A percentile compares a stretch with the other conserved stretches of the same genome.
These are phyloP conservation scores for Matsumurasca onukii DNA, from an alignment of 1,140 invertebrate genomes.

Conservation along the genomic window DNA sequence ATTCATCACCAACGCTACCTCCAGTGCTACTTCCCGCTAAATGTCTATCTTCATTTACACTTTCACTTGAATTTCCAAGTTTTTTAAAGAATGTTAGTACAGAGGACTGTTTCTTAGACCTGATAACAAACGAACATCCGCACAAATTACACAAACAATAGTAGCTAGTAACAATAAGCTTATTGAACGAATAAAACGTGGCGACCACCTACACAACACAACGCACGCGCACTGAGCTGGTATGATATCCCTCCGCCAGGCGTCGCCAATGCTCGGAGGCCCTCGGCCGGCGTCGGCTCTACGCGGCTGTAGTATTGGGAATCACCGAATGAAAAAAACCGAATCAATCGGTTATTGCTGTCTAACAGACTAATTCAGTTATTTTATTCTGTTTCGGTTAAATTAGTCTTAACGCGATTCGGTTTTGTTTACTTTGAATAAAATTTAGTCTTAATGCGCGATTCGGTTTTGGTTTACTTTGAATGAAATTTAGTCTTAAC, in stretches of 20 bases:
- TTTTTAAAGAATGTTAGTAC: not conserved
- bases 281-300: not conserved
- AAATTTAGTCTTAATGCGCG: too few species aligned
- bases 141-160: not conserved
- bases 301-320: too few species aligned
- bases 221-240: not conserved
- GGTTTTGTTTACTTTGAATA: too few species aligned
- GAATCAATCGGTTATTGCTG: too few species aligned
- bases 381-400: too few species aligned
- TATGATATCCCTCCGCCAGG: not conserved
- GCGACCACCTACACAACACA: not conserved
- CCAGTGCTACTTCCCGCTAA: not conserved
- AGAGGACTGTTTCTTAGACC: not conserved
- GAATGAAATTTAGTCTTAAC: too few species aligned
- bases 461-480: too few species aligned
- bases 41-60: conserved; percentile 1
- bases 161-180: not conserved
- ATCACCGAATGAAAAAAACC: too few species aligned
- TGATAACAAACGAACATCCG: not conserved
- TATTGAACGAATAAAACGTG: not conserved
- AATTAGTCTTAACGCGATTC: too few species aligned
- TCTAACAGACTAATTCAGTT: too few species aligned
- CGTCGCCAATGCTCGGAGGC: not conserved
- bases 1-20: not conserved
- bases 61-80: not conserved